Conservation (phyloP, 35 echinoderm and acorn worm species). For the Ophiothrix spiculata region DNA sequence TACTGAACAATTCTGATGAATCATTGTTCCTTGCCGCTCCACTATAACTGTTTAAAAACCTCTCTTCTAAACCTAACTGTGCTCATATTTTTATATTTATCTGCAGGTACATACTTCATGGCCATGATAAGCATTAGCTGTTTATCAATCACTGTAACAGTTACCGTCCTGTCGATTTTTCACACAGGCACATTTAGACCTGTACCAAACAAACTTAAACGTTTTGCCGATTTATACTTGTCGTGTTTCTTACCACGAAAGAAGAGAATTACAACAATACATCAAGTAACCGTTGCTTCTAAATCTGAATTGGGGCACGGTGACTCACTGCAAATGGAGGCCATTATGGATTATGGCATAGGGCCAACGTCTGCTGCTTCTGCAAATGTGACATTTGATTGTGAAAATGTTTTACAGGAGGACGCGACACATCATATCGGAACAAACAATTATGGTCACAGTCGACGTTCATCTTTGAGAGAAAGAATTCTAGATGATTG, state of each 20-base stretch:
- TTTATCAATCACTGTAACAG: neutral
- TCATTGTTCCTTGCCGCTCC: too few species aligned
- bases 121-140: neutral
- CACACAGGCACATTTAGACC: neutral
- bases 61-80: too few species aligned
- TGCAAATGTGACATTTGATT: neutral
- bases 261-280: too few species aligned
- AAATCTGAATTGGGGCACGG: neutral
- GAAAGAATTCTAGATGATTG: neutral
- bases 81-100: too few species aligned
- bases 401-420: neutral
- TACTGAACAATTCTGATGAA: too few species aligned
- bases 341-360: neutral
- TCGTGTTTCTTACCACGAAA: neutral
- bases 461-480: neutral
- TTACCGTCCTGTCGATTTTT: neutral
- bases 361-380: neutral
- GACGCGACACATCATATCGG: neutral
- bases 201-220: neutral
- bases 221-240: neutral
- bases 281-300: neutral
- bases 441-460: neutral
- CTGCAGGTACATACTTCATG: slow-evolving; percentile 1
- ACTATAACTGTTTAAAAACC: too few species aligned
- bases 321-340: neutral